Conservation (phyloP, 2,113 vertebrate species). For the Laterallus jamaicensis region DNA sequence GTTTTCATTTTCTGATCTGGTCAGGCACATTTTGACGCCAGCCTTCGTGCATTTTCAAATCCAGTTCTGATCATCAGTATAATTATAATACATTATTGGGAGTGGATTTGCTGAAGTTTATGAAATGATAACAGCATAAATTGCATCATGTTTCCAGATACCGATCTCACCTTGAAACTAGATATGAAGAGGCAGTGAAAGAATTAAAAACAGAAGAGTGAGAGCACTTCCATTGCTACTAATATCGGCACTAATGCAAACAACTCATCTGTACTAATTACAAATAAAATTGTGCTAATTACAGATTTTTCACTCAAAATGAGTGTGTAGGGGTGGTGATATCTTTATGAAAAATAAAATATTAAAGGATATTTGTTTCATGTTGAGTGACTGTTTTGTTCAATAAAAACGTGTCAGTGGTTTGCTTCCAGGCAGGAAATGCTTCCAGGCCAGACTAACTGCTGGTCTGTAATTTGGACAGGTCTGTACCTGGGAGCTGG, state of each 20-base stretch:
- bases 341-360: neutral
- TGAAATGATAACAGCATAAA: conserved; percentile 9
- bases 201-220: neutral
- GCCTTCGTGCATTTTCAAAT: neutral
- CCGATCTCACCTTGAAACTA: conserved; percentile 31
- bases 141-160: neutral
- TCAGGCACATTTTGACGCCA: neutral
- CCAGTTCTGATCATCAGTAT: neutral
- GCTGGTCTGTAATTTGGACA: neutral
- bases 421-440: neutral
- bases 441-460: neutral
- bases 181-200: neutral
- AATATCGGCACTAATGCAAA: neutral
- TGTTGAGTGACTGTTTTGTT: neutral
- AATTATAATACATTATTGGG: neutral
- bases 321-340: neutral
- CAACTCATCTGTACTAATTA: neutral
- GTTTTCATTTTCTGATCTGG: conserved; percentile 1
- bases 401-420: neutral
- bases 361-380: neutral
- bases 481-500: neutral
- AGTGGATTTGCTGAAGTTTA: neutral
- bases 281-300: neutral
- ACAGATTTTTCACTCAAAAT: neutral
- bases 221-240: neutral